Percentiles rank a stretch among this genome's conserved stretches.
Conservation (phyloP, 2,888 invertebrate genomes). For the Hecatera dysodea region DNA sequence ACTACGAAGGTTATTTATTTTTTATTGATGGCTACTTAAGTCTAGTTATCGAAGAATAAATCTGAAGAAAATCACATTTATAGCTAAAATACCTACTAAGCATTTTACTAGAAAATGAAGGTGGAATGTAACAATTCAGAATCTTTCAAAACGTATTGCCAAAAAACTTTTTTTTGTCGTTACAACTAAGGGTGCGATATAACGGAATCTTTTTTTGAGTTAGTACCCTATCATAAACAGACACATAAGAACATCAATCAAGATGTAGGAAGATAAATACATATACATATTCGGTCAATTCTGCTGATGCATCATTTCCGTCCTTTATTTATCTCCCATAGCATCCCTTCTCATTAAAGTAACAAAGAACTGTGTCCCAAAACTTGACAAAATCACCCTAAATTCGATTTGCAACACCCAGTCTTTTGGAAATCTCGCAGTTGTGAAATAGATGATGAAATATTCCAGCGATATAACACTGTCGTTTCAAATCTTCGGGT, state of each 20-base stretch:
- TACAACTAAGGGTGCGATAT: too few relatives aligned
- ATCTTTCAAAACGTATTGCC: too few relatives aligned
- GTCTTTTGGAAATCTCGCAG: slow-evolving; percentile 54
- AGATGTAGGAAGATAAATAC: background rate
- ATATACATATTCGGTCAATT: slow-evolving; percentile 1
- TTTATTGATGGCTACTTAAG: too few relatives aligned
- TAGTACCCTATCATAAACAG: background rate
- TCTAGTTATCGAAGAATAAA: too few relatives aligned
- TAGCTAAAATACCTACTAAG: too few relatives aligned
- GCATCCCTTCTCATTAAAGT: background rate
- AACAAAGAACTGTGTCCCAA: slow-evolving; percentile 21
- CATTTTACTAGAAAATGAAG: too few relatives aligned
- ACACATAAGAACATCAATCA: background rate
- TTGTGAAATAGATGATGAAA: slow-evolving; percentile 67
- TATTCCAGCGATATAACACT: slow-evolving; percentile 69
- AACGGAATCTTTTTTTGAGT: background rate
- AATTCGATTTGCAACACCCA: slow-evolving; percentile 47
- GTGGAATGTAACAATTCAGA: too few relatives aligned
- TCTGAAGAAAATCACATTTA: too few relatives aligned
- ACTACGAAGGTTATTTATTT: too few relatives aligned
- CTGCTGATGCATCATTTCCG: background rate
- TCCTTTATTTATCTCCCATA: slow-evolving; percentile 1
- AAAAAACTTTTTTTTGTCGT: too few relatives aligned
- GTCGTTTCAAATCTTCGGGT: slow-evolving; percentile 67
- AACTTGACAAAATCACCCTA: slow-evolving; percentile 14